Conservation (phyloP, 1,140 invertebrate species). For the Portunus trituberculatus region DNA sequence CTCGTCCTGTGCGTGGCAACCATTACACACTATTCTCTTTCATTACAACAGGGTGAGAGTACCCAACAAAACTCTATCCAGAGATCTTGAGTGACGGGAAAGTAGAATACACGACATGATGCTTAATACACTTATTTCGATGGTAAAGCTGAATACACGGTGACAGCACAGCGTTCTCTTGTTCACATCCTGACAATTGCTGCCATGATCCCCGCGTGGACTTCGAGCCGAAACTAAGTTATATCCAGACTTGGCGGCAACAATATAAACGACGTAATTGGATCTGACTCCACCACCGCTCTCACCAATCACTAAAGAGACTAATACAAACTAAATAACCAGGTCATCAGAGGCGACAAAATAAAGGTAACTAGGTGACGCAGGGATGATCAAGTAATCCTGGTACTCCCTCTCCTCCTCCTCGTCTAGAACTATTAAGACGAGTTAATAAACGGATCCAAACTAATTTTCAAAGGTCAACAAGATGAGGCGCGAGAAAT, state of each 20-base stretch:
- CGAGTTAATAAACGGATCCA: conserved; percentile 53
- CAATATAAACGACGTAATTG: background rate
- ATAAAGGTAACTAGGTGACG: background rate
- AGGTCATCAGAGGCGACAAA: background rate
- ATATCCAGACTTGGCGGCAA: background rate
- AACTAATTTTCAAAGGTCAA: conserved; percentile 59
- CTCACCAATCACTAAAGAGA: background rate
- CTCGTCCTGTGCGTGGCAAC: background rate
- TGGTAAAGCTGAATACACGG: no score
- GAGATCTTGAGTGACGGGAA: no score
- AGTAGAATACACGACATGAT: no score
- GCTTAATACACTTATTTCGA: no score
- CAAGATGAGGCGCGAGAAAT: conserved; percentile 25
- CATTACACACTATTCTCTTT: background rate
- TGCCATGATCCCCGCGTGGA: background rate
- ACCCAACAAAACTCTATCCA: background rate
- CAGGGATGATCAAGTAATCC: conserved; percentile 20
- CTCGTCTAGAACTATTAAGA: conserved; percentile 48
- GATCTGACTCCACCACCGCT: background rate
- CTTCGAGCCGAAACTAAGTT: background rate
- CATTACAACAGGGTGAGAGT: background rate
- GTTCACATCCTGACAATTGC: background rate
- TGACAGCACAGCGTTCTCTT: background rate
- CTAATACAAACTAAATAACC: conserved; percentile 11
- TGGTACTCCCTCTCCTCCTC: background rate